Evolutionary conservation across 2,797 vertebrate species (phyloP), one percentile per base, ranked within the genome.

Genomic region (Taeniopygia guttata): DNA sequence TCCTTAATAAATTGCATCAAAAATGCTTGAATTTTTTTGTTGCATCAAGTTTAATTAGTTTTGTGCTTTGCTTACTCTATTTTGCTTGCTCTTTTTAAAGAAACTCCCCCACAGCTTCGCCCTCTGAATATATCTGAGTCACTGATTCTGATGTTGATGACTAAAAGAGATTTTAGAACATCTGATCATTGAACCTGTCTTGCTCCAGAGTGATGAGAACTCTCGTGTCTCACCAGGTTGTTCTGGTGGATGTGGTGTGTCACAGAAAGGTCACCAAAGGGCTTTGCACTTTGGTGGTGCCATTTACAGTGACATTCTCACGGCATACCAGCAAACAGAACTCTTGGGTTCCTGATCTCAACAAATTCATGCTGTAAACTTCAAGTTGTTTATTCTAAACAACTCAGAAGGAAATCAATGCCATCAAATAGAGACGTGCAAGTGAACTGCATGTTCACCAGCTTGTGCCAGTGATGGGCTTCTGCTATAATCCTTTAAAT

Each of bases 41-140:
- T 97, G 80, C 87, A 98, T 94, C 95, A 95, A 96, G 89, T 98
- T 97, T 98, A 98, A 98, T 98, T 98, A 97, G 96, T 97, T 98
- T 97, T 97, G 93, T 97, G 94, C 40, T 95, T 95, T 97, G 95
- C 96, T 97, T 95, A 90, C 89, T 97, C 81, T 92, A 34, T 97
- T 97, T 97, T 90, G 38, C 52, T 95, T 92, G 82, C 43, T 95
- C 77, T 95, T 97, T 97, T 87, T 80, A 85, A 97, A 68, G 91
- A 83, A 92, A 26, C 80, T 95, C 69, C 69, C 45, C 60, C 78
- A 80, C 82, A 93, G 67, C 83, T 95, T 97, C 79, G 96, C 96
- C 62, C 23, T 93, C 42, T 78, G 90, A 95, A 90, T 84, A 49
- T 56, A 89, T 76, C 63, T 90, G 92, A 92, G 72, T 95, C 89